Conservation (phyloP, 2,797 vertebrate genomes). For the Meriones psammophilus region DNA sequence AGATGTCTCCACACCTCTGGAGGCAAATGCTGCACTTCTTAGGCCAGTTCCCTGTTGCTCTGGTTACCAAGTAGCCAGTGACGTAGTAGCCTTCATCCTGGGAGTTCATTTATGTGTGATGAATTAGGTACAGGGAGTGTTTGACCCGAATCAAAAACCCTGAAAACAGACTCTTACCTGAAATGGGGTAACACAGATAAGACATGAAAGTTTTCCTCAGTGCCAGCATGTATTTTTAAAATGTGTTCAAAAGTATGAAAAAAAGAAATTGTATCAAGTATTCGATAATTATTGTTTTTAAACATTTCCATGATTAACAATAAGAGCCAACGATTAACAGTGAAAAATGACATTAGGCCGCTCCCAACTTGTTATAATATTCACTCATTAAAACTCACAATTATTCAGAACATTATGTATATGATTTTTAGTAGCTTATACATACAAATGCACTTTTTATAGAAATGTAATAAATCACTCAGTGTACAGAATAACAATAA, state of each 20-base stretch:
- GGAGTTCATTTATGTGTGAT: constrained; percentile 44
- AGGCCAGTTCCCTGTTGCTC: background rate
- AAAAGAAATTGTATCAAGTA: constrained; percentile 39
- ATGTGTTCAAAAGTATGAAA: background rate
- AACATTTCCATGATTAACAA: constrained; percentile 32
- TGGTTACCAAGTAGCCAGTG: background rate
- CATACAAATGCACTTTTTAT: background rate
- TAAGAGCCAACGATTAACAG: background rate
- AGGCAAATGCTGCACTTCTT: constrained; percentile 5
- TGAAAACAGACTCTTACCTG: background rate
- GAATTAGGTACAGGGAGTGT: constrained; percentile 44
- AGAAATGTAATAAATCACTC: constrained; percentile 40
- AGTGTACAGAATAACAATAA: background rate
- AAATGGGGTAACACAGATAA: background rate
- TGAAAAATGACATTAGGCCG: constrained; percentile 24
- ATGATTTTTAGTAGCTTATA: constrained; percentile 39
- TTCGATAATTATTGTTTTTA: constrained; percentile 41
- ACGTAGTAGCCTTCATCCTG: background rate
- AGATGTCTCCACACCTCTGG: background rate
- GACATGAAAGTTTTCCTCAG: constrained; percentile 46
- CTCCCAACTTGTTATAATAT: constrained; percentile 9
- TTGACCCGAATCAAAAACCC: background rate
- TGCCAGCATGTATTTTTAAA: background rate
- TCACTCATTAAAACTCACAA: constrained; percentile 56
- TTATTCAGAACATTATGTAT: background rate